A percentile compares a stretch with the other conserved stretches of the same genome.
phyloP scores from a whole-genome alignment of 2,888 invertebrate species.

The Apotomis turbidana region DNA sequence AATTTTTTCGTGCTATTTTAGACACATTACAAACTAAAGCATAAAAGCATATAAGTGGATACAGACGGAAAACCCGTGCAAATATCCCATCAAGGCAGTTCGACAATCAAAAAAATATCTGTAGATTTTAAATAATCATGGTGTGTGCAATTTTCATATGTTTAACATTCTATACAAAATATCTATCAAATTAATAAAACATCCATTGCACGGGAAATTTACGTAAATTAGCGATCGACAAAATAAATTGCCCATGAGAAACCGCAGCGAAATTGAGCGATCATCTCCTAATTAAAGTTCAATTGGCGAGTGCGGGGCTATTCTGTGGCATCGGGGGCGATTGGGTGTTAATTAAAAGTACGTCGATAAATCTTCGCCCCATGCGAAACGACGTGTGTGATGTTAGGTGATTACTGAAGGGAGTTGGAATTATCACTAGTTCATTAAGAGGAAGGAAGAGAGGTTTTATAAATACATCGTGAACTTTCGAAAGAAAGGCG shows the following conservation, averaged over 20 bases:
- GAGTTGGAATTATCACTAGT: slow-evolving; percentile 55
- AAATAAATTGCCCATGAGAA: slow-evolving; percentile 28
- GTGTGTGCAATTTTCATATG: no score
- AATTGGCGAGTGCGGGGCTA: slow-evolving; percentile 49
- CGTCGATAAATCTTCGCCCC: slow-evolving; percentile 73
- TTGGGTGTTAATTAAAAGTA: slow-evolving; percentile 74
- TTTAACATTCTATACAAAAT: no score
- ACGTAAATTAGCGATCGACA: slow-evolving; percentile 30
- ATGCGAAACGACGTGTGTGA: slow-evolving; percentile 70
- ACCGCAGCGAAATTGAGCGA: slow-evolving; percentile 55
- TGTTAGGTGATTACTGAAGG: slow-evolving; percentile 52
- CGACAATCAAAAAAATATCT: no score
- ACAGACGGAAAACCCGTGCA: no score
- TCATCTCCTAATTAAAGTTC: slow-evolving; percentile 57
- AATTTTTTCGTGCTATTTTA: no score
- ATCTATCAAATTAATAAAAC: neutral
- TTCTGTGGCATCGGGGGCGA: slow-evolving; percentile 50
- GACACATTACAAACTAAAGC: no score
- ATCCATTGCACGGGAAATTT: neutral
- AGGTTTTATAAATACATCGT: slow-evolving; percentile 24
- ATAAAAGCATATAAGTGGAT: no score
- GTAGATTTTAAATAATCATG: no score
- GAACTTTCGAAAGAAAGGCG: slow-evolving; percentile 8
- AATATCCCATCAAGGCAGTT: no score
- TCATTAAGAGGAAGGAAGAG: slow-evolving; percentile 31